Conservation (phyloP, 1,140 invertebrate species). For the Pollicipes pollicipes region DNA sequence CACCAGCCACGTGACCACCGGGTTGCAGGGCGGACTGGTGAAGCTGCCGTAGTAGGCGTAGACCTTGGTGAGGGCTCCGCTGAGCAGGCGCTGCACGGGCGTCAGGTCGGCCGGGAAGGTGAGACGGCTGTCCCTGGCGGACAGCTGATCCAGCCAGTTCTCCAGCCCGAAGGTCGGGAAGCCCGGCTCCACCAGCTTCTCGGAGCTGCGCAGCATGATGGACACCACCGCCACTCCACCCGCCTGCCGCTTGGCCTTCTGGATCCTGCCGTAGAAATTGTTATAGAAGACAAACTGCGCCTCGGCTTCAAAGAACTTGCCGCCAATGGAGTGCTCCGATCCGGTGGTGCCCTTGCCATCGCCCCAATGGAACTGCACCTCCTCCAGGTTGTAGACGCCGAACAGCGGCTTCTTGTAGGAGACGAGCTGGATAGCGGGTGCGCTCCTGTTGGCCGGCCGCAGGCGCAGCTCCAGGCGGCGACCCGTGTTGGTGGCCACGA, state of each 20-base stretch:
- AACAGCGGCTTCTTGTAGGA: conserved; percentile 1
- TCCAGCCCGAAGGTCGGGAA: neutral
- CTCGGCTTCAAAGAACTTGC: neutral
- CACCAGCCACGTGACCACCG: conserved; percentile 36
- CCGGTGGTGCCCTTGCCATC: neutral
- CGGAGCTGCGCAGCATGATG: neutral
- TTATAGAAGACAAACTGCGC: neutral
- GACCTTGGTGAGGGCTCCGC: neutral
- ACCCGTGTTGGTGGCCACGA: neutral
- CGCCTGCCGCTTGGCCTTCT: neutral
- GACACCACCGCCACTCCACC: neutral
- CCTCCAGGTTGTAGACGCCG: neutral
- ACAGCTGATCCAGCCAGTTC: neutral
- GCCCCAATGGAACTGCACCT: neutral
- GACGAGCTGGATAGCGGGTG: neutral
- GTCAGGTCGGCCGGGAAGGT: neutral
- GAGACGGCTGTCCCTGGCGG: neutral
- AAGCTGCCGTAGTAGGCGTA: conserved; percentile 41
- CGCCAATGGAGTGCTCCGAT: neutral
- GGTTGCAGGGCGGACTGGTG: conserved; percentile 36
- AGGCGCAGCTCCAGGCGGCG: neutral
- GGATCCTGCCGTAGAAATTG: neutral
- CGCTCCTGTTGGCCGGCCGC: neutral
- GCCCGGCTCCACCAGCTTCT: neutral
- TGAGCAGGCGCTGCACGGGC: neutral